Base-by-base conservation (phyloP, 2,113 vertebrate species). In the Varanus salvator region DNA sequence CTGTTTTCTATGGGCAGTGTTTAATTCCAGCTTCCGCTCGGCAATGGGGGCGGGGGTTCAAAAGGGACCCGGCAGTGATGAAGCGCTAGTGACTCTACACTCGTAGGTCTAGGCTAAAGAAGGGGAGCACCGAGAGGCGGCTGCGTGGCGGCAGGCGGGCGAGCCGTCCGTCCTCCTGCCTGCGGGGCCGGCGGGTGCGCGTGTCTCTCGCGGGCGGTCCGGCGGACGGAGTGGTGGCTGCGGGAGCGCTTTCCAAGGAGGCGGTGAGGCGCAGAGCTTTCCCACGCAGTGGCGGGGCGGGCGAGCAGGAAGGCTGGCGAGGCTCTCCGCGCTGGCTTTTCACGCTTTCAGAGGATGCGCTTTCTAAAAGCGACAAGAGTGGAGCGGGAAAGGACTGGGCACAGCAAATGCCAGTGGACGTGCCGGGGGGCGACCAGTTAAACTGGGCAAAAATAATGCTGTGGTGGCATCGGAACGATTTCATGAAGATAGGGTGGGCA, bases 71-170 rank as follows among this genome's bases (percentile, higher is more conserved):
- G 1, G 75, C n/a, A 87, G 17, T 68, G n/a, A 4, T 3, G 44
- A 11, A 4, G 17, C 7, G 3, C 14, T 29, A 2, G 12, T 25
- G 31, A 6, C 44, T 87, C 64, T 69, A 38, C 0, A 0, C 0
- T 80, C 52, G 3, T 14, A 7, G 27, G 31, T 80, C 86, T 71
- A 27, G 2, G 5, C 57, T 38, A 1, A 29, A 48, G 1, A 50
- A 69, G 9, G 21, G 72, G 6, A 25, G 34, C 3, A 3, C 54
- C 7, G 27, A 50, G 44, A 8, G 19, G 15, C 14, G 27, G 38
- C 29, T 3, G 19, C 48, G n/a, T 54, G 27, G 44, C 1, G 0
- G 52, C 31, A 0, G 52, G 4, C 2, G 7, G 14, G 31, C 14
- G 9, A 44, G 38, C 38, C 2, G 38, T 44, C 38, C 38, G 38